A percentile compares a stretch with the other conserved stretches of the same genome.
Conservation (phyloP, 2,888 invertebrate species). For the Atherix ibis region DNA sequence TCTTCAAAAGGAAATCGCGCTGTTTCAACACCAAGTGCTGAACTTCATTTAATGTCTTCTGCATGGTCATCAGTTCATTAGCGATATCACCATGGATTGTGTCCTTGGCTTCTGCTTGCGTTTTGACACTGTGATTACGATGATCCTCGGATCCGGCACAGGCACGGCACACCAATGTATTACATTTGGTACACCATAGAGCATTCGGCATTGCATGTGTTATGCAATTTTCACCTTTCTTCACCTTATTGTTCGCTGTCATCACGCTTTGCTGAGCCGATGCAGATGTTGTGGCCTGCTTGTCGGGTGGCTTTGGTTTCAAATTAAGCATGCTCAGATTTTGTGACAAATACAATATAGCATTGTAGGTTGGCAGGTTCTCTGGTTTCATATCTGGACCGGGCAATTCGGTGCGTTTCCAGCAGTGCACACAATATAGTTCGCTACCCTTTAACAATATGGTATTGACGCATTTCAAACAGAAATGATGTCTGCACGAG, state of each 20-base stretch:
- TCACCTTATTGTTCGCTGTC: conserved; percentile 7
- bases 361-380: conserved; percentile 49
- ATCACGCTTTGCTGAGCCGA: conserved; percentile 1
- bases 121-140: conserved; percentile 49
- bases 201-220: conserved; percentile 57
- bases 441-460: conserved; percentile 50
- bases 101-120: conserved; percentile 49
- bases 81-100: conserved; percentile 48
- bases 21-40: conserved; percentile 54
- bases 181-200: conserved; percentile 54
- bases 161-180: conserved; percentile 45
- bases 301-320: conserved; percentile 32
- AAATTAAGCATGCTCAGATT: conserved; percentile 42
- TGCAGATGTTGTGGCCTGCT: conserved; percentile 15
- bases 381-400: conserved; percentile 47
- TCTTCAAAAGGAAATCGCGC: conserved; percentile 53
- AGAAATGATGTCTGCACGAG: conserved; percentile 62
- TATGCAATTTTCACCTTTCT: conserved; percentile 43
- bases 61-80: conserved; percentile 49
- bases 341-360: conserved; percentile 49
- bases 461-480: conserved; percentile 55
- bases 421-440: conserved; percentile 55
- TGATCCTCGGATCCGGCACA: conserved; percentile 51
- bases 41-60: conserved; percentile 51
- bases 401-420: conserved; percentile 53